A percentile compares a stretch with the other conserved stretches of the same genome.
Evolutionary conservation across 2,888 invertebrate species (phyloP).

Genomic region (Cistogaster globosa): DNA sequence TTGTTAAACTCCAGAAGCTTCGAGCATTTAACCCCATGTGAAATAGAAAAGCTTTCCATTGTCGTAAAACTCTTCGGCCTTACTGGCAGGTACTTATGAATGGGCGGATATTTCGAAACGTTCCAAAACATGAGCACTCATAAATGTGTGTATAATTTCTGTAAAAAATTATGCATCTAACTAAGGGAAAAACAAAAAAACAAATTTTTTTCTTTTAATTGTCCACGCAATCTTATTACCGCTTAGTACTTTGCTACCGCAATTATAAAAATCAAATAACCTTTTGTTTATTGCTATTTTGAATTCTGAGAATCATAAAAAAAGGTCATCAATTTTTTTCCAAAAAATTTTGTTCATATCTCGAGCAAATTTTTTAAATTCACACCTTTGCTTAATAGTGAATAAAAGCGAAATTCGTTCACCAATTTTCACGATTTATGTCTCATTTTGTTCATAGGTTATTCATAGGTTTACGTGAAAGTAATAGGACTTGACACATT

Average conservation of each 20-base stretch:
- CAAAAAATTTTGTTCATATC: background rate
- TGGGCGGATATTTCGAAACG: too few species aligned
- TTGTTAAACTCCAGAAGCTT: background rate
- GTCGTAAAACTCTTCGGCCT: too few species aligned
- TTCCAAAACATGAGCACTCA: background rate
- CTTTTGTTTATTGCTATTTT: background rate
- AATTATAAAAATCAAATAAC: too few species aligned
- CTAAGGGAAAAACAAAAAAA: background rate
- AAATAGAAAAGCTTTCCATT: constrained; percentile 3
- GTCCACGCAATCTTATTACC: background rate
- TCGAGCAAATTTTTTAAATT: too few species aligned
- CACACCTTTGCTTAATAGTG: too few species aligned
- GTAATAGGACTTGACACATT: too few species aligned
- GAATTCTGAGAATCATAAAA: background rate
- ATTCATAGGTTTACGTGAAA: too few species aligned
- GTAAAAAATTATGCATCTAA: constrained; percentile 4
- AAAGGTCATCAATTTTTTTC: constrained; percentile 1
- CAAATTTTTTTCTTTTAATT: background rate
- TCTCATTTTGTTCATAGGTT: too few species aligned
- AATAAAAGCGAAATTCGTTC: too few species aligned
- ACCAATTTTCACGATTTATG: too few species aligned
- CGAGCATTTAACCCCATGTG: background rate
- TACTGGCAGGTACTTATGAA: too few species aligned
- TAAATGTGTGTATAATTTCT: constrained; percentile 4
- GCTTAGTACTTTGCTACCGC: background rate